Percentiles rank a stretch among this genome's conserved stretches.
Evolutionary conservation across 2,797 vertebrate species (phyloP).

Genomic region (Tauraco hartlaubi): DNA sequence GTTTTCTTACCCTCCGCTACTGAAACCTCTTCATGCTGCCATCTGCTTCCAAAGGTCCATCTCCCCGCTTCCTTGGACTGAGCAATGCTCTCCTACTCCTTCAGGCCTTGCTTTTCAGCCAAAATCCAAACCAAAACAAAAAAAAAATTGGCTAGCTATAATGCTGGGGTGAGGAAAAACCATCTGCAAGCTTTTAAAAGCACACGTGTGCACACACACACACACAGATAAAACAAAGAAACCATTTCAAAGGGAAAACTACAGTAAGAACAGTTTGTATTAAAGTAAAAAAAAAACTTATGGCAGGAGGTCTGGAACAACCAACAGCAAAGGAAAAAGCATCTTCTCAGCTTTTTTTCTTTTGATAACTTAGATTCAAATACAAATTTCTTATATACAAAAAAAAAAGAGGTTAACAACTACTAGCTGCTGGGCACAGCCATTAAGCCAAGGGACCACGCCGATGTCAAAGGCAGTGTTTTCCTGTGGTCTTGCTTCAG

Average conservation of each 20-base stretch:
- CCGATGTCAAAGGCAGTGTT: neutral
- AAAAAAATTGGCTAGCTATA: neutral
- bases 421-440: neutral
- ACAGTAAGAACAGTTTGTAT: neutral
- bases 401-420: neutral
- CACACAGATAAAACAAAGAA: conserved; percentile 10
- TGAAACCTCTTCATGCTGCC: neutral
- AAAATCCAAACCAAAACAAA: conserved; percentile 17
- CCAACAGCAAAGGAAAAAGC: conserved; percentile 4
- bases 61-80: neutral
- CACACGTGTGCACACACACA: neutral
- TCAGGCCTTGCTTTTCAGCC: neutral
- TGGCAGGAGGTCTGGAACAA: neutral
- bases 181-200: conserved; percentile 62
- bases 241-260: neutral
- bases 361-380: neutral
- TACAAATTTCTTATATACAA: neutral
- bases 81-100: neutral
- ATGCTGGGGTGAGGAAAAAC: conserved; percentile 37
- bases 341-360: neutral
- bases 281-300: neutral
- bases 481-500: neutral
- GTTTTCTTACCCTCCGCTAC: neutral
- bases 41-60: conserved; percentile 17
- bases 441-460: neutral